A percentile compares a stretch with the other conserved stretches of the same genome.
Evolutionary conservation across 1,140 invertebrate species (phyloP).

Genomic region (Drosophila tristis): DNA sequence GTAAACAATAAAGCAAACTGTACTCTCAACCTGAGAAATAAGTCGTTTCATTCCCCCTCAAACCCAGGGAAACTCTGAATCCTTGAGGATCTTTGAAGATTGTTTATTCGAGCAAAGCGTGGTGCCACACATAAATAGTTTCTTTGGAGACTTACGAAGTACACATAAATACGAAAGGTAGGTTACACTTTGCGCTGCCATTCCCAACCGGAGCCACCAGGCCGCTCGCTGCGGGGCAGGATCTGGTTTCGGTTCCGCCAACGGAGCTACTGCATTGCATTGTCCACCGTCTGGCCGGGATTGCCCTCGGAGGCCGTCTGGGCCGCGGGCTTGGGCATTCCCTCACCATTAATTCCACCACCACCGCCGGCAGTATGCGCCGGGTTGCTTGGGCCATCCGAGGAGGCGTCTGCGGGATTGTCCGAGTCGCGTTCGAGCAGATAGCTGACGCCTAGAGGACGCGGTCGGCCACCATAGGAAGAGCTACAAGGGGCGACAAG

Average conservation of each 20-base stretch:
- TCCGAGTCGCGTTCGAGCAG: conserved; percentile 77
- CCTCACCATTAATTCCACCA: conserved; percentile 40
- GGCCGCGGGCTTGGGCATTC: conserved; percentile 66
- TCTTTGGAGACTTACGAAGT: conserved; percentile 60
- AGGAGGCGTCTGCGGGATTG: conserved; percentile 46
- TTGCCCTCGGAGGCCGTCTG: conserved; percentile 56
- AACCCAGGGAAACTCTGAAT: not conserved
- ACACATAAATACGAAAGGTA: conserved; percentile 72
- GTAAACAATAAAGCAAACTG: conserved; percentile 45
- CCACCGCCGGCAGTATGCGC: conserved; percentile 52
- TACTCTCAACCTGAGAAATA: conserved; percentile 36
- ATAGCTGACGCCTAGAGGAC: conserved; percentile 82
- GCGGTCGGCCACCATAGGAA: conserved; percentile 82
- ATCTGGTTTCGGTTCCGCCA: not conserved
- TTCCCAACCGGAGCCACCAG: conserved; percentile 33
- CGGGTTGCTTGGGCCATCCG: conserved; percentile 55
- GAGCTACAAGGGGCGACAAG: conserved; percentile 83
- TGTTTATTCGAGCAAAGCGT: conserved; percentile 72
- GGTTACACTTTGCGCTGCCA: conserved; percentile 50
- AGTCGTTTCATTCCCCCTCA: not conserved
- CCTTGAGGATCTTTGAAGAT: conserved; percentile 69
- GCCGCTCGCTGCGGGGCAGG: conserved; percentile 29
- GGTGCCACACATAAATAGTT: conserved; percentile 62
- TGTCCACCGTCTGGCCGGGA: conserved; percentile 23
- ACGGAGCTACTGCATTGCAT: conserved; percentile 36